Conservation (phyloP, 2,888 invertebrate species). For the Lobophora halterata region DNA sequence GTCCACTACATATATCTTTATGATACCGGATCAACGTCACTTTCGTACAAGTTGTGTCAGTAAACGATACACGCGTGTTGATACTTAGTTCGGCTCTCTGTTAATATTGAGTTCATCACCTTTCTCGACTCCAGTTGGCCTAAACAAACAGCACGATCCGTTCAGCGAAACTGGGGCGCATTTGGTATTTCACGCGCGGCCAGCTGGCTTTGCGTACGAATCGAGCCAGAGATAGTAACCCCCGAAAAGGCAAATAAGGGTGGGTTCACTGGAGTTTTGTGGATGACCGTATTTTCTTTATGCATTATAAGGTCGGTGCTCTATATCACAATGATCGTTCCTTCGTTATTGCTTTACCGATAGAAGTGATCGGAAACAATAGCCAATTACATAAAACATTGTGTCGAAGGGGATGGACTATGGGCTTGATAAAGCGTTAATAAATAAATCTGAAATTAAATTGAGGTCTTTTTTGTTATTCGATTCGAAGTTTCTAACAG, state of each 20-base stretch:
- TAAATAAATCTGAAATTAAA: slow-evolving; percentile 33
- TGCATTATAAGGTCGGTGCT: slow-evolving; percentile 64
- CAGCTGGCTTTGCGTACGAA: slow-evolving; percentile 70
- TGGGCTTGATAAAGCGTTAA: slow-evolving; percentile 44
- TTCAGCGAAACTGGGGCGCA: slow-evolving; percentile 74
- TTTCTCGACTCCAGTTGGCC: slow-evolving; percentile 60
- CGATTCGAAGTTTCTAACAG: too few relatives aligned
- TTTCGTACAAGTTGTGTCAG: slow-evolving; percentile 40
- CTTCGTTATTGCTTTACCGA: slow-evolving; percentile 62
- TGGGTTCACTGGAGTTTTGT: slow-evolving; percentile 68
- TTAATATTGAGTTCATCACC: slow-evolving; percentile 70
- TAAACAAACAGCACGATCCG: slow-evolving; percentile 76
- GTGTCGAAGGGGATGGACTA: slow-evolving; percentile 42
- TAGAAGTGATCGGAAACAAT: slow-evolving; percentile 62
- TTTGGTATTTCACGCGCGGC: slow-evolving; percentile 78
- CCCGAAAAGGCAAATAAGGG: slow-evolving; percentile 75
- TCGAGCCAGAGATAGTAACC: slow-evolving; percentile 73
- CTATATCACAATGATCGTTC: slow-evolving; percentile 63
- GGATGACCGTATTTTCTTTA: slow-evolving; percentile 72
- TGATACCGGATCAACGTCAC: slow-evolving; percentile 48
- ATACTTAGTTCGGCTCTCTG: slow-evolving; percentile 56
- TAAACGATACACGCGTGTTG: slow-evolving; percentile 50
- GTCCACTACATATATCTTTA: slow-evolving; percentile 43
- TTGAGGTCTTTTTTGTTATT: slow-evolving; percentile 47
- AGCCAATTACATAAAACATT: slow-evolving; percentile 58